A percentile compares a stretch with the other conserved stretches of the same genome.
Evolutionary conservation across 2,888 invertebrate species (phyloP).

Genomic region (Tetropium fuscum): DNA sequence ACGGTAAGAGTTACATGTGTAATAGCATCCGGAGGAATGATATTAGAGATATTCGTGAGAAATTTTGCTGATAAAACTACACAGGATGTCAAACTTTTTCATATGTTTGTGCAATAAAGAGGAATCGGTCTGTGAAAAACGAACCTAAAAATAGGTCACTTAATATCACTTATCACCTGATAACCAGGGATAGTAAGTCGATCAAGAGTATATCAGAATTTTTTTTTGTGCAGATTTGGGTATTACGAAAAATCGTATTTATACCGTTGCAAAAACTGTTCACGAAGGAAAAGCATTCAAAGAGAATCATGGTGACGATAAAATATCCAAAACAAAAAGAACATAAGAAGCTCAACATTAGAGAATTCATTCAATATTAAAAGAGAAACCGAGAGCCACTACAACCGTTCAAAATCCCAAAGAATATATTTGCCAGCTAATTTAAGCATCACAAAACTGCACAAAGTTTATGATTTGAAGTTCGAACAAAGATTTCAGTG

Average conservation of each 20-base stretch:
- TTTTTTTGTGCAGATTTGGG: background rate
- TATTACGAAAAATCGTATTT: background rate
- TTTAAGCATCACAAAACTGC: background rate
- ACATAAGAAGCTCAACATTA: background rate
- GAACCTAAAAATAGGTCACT: background rate
- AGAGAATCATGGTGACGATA: background rate
- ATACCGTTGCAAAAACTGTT: background rate
- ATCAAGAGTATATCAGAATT: too few species aligned
- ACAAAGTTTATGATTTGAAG: background rate
- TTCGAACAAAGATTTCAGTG: background rate
- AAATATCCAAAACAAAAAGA: background rate
- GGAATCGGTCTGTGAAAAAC: background rate
- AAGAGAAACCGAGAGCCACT: background rate
- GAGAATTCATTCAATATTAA: background rate
- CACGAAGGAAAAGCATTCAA: background rate
- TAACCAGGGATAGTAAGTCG: background rate
- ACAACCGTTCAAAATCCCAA: background rate
- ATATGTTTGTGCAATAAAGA: background rate
- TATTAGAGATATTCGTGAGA: too few species aligned
- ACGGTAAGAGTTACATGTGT: too few species aligned
- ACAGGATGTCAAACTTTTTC: constrained; percentile 1
- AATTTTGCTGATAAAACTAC: constrained; percentile 1
- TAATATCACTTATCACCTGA: background rate
- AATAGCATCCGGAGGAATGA: too few species aligned
- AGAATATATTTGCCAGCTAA: background rate